Conservation (phyloP, 2,888 invertebrate species). For the Zaprionus lineosus region DNA sequence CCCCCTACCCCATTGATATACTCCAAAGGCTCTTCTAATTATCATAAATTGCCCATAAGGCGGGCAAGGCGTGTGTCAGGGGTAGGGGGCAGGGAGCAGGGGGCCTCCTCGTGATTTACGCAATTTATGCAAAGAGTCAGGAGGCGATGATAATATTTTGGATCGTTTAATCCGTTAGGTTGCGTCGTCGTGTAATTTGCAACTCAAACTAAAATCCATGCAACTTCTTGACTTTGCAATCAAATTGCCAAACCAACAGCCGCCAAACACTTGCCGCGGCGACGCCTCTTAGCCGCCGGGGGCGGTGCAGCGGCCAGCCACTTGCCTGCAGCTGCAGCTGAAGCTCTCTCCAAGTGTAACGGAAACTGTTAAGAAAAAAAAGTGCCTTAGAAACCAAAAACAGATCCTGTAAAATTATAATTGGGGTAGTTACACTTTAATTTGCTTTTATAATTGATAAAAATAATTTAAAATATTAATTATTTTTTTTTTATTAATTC, state of each 20-base stretch:
- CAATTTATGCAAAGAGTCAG: constrained; percentile 7
- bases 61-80: background rate
- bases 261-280: constrained; percentile 1
- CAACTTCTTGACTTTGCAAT: constrained; percentile 46
- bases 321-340: constrained; percentile 30
- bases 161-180: constrained; percentile 57
- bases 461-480: no score
- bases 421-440: no score
- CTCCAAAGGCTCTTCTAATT: no score
- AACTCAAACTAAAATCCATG: constrained; percentile 63
- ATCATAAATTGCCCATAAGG: background rate
- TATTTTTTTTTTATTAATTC: no score
- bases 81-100: no score
- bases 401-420: constrained; percentile 1
- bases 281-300: no score
- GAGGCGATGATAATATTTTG: constrained; percentile 67
- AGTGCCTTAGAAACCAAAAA: background rate
- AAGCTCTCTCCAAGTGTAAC: constrained; percentile 51
- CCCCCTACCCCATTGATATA: no score
- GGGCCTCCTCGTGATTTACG: constrained; percentile 56
- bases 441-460: no score
- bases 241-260: constrained; percentile 51
- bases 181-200: constrained; percentile 47
- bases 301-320: no score
- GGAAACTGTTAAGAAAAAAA: constrained; percentile 4